Evolutionary conservation across 2,113 vertebrate species (phyloP).

Genomic region (Sialia sialis): DNA sequence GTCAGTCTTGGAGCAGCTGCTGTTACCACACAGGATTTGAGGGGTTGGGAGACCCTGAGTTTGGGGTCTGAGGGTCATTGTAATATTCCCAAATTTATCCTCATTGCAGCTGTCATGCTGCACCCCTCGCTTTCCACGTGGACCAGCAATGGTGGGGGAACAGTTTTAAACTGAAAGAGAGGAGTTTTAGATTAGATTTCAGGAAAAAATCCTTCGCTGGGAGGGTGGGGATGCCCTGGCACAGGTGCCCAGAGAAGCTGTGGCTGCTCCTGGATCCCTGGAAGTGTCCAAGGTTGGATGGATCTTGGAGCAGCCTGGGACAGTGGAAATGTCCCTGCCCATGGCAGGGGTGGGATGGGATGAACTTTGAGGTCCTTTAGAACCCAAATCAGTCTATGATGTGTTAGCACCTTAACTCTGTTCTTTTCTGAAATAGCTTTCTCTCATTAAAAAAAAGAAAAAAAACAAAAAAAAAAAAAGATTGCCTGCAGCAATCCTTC

Average conservation of each 20-base stretch:
- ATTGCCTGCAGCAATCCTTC: neutral
- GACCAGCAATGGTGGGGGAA: neutral
- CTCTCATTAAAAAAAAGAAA: neutral
- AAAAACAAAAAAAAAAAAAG: too few species aligned
- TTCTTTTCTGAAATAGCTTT: neutral
- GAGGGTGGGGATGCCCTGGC: rapidly evolving
- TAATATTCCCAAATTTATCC: rapidly evolving
- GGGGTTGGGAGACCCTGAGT: rapidly evolving
- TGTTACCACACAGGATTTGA: neutral
- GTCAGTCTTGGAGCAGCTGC: neutral
- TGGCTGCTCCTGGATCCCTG: neutral
- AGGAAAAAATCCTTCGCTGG: too few species aligned
- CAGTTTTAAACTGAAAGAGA: neutral
- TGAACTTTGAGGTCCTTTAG: neutral
- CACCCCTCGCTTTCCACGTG: neutral
- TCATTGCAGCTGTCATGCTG: neutral
- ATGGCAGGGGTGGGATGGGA: neutral
- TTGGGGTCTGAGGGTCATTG: rapidly evolving
- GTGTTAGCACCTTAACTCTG: neutral
- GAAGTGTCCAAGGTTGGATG: neutral
- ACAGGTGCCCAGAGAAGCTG: neutral
- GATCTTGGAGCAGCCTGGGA: too few species aligned
- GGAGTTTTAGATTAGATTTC: neutral
- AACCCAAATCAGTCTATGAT: neutral
- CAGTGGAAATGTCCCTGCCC: neutral